A percentile compares a stretch with the other conserved stretches of the same genome.
Conservation (phyloP, 2,113 vertebrate genomes). For the Thunnus maccoyii region DNA sequence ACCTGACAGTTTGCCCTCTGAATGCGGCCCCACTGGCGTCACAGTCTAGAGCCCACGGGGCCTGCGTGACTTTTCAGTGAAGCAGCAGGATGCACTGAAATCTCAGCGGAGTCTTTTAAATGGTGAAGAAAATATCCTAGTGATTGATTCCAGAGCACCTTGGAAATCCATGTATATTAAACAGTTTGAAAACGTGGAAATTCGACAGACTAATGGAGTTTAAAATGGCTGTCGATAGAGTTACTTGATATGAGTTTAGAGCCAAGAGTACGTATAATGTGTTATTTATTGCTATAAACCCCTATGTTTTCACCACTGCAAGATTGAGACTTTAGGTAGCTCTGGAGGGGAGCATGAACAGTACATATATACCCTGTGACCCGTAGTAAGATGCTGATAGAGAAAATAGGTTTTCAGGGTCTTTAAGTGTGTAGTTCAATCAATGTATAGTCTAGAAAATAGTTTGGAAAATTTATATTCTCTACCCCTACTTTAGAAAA, state of each 20-base stretch:
- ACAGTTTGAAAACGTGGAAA: conserved; percentile 29
- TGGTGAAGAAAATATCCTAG: conserved; percentile 29
- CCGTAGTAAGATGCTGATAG: too few relatives aligned
- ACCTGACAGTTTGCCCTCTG: conserved; percentile 22
- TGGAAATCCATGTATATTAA: conserved; percentile 46
- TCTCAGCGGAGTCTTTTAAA: conserved; percentile 24
- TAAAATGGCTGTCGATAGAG: conserved; percentile 44
- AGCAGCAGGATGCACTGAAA: conserved; percentile 9
- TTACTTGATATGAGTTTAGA: conserved; percentile 33
- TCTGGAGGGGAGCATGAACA: neutral
- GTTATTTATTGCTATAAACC: conserved; percentile 11
- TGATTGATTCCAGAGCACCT: conserved; percentile 23
- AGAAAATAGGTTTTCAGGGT: neutral
- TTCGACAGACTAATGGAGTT: conserved; percentile 43
- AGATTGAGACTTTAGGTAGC: neutral
- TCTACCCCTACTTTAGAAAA: too few relatives aligned
- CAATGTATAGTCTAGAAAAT: too few relatives aligned
- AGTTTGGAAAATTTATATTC: too few relatives aligned
- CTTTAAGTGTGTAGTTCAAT: neutral
- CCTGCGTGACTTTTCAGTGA: neutral
- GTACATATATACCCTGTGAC: too few relatives aligned
- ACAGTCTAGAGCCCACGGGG: conserved; percentile 5
- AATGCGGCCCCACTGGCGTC: conserved; percentile 17
- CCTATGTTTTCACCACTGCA: neutral
- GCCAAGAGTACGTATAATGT: conserved; percentile 24